phyloP scores from a whole-genome alignment of 1,140 invertebrate genomes.

The Dolichoris vasculosae region DNA sequence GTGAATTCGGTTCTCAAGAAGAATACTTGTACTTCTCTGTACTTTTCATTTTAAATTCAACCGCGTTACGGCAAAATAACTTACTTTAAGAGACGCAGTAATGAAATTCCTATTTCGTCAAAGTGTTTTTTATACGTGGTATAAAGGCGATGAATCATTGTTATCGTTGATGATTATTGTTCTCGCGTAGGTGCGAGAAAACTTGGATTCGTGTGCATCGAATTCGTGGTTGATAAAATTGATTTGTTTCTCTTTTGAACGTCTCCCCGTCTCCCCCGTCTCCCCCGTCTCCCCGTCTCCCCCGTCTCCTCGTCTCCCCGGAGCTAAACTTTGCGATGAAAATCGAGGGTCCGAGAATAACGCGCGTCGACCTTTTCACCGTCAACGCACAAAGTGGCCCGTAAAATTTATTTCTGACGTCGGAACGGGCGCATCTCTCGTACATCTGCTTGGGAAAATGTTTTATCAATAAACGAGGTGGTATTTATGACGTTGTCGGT shows the following conservation, averaged over 20 bases:
- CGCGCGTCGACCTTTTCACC: background rate
- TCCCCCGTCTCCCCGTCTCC: too few species aligned
- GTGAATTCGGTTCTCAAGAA: too few species aligned
- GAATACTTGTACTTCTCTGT: too few species aligned
- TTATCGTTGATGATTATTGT: too few species aligned
- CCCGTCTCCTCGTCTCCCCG: background rate
- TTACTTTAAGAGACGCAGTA: too few species aligned
- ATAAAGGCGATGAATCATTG: too few species aligned
- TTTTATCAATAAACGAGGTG: conserved; percentile 45
- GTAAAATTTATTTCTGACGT: conserved; percentile 28
- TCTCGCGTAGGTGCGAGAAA: too few species aligned
- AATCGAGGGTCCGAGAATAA: background rate
- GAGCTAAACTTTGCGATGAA: background rate
- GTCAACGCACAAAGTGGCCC: background rate
- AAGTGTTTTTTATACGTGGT: too few species aligned
- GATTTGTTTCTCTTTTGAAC: background rate
- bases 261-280: background rate
- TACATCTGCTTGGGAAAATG: conserved; percentile 19
- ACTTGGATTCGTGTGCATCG: too few species aligned
- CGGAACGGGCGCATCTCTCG: background rate
- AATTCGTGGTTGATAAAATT: background rate
- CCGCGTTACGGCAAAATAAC: too few species aligned
- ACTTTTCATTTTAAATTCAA: too few species aligned
- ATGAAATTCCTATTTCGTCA: too few species aligned
- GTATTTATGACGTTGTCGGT: conserved; percentile 23